Evolutionary conservation across 2,113 vertebrate species (phyloP).

Genomic region (Gymnogyps californianus): DNA sequence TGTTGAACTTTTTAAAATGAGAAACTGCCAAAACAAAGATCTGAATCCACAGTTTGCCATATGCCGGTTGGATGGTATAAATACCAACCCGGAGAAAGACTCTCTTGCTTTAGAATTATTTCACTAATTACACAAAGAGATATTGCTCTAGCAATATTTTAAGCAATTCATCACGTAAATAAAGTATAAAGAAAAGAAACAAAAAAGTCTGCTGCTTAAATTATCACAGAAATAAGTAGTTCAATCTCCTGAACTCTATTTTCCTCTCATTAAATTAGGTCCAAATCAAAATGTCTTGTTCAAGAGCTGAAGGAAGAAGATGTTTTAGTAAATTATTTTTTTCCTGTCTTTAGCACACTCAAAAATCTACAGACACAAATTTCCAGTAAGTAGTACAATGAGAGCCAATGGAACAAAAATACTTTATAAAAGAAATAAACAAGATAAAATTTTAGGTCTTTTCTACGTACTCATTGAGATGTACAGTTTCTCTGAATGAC

Average conservation of each 20-base stretch:
- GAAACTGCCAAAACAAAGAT: neutral
- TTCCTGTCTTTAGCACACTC: neutral
- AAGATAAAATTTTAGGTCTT: neutral
- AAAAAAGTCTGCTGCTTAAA: neutral
- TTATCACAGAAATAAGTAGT: neutral
- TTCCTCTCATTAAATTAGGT: neutral
- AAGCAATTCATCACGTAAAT: neutral
- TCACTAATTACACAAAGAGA: neutral
- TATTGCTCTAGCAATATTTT: neutral
- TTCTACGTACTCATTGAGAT: neutral
- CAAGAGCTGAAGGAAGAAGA: neutral
- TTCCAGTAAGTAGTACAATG: neutral
- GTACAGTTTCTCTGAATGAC: neutral
- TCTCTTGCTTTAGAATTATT: neutral
- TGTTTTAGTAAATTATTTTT: neutral
- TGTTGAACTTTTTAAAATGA: neutral
- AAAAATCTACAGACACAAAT: neutral
- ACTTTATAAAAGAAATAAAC: neutral
- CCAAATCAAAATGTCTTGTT: neutral
- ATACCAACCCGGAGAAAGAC: neutral
- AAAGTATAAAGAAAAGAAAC: neutral
- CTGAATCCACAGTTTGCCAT: neutral
- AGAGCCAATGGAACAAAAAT: neutral
- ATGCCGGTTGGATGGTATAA: neutral
- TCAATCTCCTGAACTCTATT: neutral